A percentile compares a stretch with the other conserved stretches of the same genome.
Conservation (phyloP, 2,888 invertebrate genomes). For the Blastobasis lacticolella region DNA sequence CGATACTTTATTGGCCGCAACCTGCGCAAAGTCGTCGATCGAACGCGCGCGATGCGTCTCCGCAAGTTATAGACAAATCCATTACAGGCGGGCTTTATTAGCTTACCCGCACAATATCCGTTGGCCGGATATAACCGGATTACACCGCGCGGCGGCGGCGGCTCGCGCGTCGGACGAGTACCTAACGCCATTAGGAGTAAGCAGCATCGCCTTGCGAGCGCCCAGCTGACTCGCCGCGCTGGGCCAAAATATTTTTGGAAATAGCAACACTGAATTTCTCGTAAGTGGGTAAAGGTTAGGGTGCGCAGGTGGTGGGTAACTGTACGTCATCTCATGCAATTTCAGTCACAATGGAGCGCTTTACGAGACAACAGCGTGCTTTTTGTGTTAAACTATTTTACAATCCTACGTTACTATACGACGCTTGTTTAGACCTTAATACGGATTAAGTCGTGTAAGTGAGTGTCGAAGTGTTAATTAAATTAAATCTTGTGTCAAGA, state of each 20-base stretch:
- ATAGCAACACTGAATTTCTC: background rate
- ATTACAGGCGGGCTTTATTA: slow-evolving; percentile 1
- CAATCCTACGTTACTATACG: no score
- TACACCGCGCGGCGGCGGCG: slow-evolving; percentile 18
- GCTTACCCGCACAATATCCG: slow-evolving; percentile 28
- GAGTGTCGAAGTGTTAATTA: no score
- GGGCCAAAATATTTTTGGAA: background rate
- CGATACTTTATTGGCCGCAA: background rate
- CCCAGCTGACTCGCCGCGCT: background rate
- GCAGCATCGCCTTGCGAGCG: background rate
- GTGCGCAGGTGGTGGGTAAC: background rate
- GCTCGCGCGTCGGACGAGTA: background rate
- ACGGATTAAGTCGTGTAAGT: no score
- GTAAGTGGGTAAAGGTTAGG: background rate
- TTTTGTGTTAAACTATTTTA: no score
- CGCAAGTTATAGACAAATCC: no score
- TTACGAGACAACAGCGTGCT: background rate
- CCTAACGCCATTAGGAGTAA: background rate
- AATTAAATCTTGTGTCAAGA: no score
- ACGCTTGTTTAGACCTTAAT: no score
- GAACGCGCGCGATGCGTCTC: no score
- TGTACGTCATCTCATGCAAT: no score
- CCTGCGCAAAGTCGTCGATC: no score
- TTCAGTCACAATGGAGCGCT: background rate
- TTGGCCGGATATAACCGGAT: slow-evolving; percentile 30